Evolutionary conservation across 2,888 invertebrate genomes (phyloP).

Genomic region (Clostera curtula): DNA sequence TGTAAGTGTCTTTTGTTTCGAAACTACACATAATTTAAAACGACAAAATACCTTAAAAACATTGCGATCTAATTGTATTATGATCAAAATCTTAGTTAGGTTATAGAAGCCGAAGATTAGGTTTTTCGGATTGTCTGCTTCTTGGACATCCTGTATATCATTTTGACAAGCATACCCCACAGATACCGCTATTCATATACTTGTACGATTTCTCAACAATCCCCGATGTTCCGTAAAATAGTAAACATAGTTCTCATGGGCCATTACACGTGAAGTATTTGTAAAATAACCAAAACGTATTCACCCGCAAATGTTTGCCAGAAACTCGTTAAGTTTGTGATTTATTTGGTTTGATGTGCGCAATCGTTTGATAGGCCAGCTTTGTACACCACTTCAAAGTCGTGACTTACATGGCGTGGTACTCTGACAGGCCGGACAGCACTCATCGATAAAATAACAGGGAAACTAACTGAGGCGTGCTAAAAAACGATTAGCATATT

Average conservation of each 20-base stretch:
- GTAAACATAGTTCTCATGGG: conserved; percentile 53
- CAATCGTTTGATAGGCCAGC: conserved; percentile 50
- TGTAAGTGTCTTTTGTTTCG: too few relatives aligned
- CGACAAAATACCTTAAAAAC: too few relatives aligned
- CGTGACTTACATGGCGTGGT: conserved; percentile 20
- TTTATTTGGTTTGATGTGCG: conserved; percentile 59
- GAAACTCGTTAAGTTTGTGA: conserved; percentile 59
- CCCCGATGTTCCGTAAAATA: conserved; percentile 50
- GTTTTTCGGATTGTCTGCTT: conserved; percentile 55
- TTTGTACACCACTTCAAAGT: conserved; percentile 45
- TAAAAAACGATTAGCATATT: conserved; percentile 14
- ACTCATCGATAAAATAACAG: conserved; percentile 11
- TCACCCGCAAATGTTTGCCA: conserved; percentile 57
- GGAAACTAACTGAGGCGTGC: conserved; percentile 8
- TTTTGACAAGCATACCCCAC: conserved; percentile 32
- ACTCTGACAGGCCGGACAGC: conserved; percentile 18
- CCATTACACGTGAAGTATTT: conserved; percentile 67
- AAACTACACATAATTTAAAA: too few relatives aligned
- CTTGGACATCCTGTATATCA: conserved; percentile 48
- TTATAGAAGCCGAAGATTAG: too few relatives aligned
- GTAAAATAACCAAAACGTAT: conserved; percentile 60
- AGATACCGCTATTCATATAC: conserved; percentile 55
- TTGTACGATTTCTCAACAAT: conserved; percentile 45
- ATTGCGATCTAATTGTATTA: too few relatives aligned
- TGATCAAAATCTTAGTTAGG: too few relatives aligned